Base-by-base conservation (phyloP, 2,113 vertebrate species). In the Corvus hawaiiensis region DNA sequence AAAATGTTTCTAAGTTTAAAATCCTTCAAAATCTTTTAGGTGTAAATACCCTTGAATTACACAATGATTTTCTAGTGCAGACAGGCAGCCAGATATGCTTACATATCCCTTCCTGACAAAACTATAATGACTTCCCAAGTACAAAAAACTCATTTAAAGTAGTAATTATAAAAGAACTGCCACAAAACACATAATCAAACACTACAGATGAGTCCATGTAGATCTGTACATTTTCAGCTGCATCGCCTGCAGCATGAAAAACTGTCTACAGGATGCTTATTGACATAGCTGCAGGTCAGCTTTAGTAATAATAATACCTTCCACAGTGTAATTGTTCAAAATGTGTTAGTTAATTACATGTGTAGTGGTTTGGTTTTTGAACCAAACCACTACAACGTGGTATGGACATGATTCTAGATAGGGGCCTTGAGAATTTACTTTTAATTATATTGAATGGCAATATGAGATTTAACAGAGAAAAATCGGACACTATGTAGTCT, bases 1-100 rank as follows among this genome's bases (percentile, higher is more conserved):
- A 93, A 93, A 95, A 78, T 55, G 3, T 55, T 93, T 39, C 54
- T 84, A 49, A 16, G 43, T 86, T 94, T 87, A 93, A 95, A 81
- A 19, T 55, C 5, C 6, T 69, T 91, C 79, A 46, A 64, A 95
- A 92, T 51, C 12, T 33, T 77, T 61, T 24, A 52, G 33, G 27
- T 23, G 9, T 76, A 74, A 83, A 92, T 76, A 69, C 32, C 58
- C 5, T 13, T 48, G 33, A 79, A 81, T 55, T 24, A 43, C 12
- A 59, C 13, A 66, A 13, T n/a, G 62, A 84, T 26, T 52, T 86
- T 68, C 52, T 49, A 48, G 44, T 33, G 55, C 24, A 69, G 39
- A 84, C 4, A 35, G 16, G 14, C 24, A 87, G 58, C 51, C 33
- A 78, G 33, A 19, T 73, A 84, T 3, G 30, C 16, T 51, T 88